phyloP scores from a whole-genome alignment of 53 echinoderm and acorn worm genomes.

The Paracentrotus lividus region DNA sequence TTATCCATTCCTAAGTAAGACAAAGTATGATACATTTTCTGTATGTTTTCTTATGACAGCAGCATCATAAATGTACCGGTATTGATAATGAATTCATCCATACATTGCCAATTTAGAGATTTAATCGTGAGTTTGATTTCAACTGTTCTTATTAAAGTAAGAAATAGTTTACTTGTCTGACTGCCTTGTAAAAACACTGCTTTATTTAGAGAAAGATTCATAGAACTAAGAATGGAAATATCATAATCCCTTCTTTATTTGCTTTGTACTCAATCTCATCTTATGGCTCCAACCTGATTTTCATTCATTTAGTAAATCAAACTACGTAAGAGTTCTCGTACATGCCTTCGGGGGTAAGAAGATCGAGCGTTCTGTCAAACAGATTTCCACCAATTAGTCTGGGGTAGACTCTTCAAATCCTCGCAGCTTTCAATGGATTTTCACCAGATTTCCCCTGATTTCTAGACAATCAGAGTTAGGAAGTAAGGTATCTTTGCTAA shows the following conservation, averaged over 20 bases:
- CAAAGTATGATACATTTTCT: too few species aligned
- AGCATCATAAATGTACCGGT: too few species aligned
- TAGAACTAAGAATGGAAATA: not conserved
- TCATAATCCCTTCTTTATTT: not conserved
- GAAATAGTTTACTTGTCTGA: too few species aligned
- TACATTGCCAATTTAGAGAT: too few species aligned
- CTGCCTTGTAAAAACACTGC: too few species aligned
- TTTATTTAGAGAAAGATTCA: too few species aligned
- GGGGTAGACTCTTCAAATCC: slow-evolving; percentile 17
- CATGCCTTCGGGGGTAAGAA: not conserved
- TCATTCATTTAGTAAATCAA: not conserved
- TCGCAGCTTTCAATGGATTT: not conserved
- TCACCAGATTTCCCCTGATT: slow-evolving; percentile 31
- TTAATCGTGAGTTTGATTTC: too few species aligned
- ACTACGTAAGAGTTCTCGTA: not conserved
- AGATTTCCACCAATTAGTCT: slow-evolving; percentile 25
- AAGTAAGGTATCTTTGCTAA: slow-evolving; percentile 18
- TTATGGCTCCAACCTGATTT: not conserved
- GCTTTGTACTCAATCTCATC: not conserved
- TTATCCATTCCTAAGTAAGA: too few species aligned
- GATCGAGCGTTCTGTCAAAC: slow-evolving; percentile 2
- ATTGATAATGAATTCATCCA: too few species aligned
- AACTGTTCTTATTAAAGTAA: too few species aligned
- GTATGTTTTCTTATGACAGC: too few species aligned
- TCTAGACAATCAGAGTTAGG: slow-evolving; percentile 9